Base-by-base conservation (phyloP, 2,113 vertebrate genomes). In the Mus spicilegus region DNA sequence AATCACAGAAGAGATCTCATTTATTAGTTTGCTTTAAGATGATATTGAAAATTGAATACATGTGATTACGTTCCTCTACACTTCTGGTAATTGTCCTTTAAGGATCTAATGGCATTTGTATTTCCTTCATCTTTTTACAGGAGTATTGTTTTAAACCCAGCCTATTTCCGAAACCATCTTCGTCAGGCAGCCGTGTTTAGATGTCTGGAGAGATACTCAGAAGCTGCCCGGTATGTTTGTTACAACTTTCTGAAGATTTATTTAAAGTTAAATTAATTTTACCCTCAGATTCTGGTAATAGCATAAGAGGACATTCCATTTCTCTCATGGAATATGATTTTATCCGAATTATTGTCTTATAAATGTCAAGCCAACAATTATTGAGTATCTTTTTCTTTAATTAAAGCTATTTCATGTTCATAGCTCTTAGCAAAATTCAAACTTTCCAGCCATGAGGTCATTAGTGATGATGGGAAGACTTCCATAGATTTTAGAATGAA, bases 131-230 rank as follows among this genome's bases (percentile, higher is more conserved):
- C 58, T 98, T 96, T 97, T 98, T 95, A 70, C 94, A 99, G 98
- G 97, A 99, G 98, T 96, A 98, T 99, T 97, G 95, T 97, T 94
- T 97, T 98, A 97, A 99, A 99, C 69, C 98, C 98, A 87, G 69
- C 98, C 82, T 98, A 99, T 98, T 99, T 99, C 98, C 98, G 95
- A 96, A 99, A 98, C 91, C 99, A 99, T 96, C 98, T 99, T 96
- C 98, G 97, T 95, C 98, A 99, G 97, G 98, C 98, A 22, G 95
- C 97, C 51, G 98, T 96, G 54, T 99, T 99, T 95, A 98, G 98
- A 95, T 98, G 97, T 96, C 98, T 99, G 63, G 95, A 97, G 94
- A 98, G 98, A 98, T 99, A 98, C 96, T 98, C 98, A 33, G 98
- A 99, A 97, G 99, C 99, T 91, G 98, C 98, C 89, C 99, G 98